phyloP scores from a whole-genome alignment of 2,113 vertebrate genomes.

The Tyrannus savana region DNA sequence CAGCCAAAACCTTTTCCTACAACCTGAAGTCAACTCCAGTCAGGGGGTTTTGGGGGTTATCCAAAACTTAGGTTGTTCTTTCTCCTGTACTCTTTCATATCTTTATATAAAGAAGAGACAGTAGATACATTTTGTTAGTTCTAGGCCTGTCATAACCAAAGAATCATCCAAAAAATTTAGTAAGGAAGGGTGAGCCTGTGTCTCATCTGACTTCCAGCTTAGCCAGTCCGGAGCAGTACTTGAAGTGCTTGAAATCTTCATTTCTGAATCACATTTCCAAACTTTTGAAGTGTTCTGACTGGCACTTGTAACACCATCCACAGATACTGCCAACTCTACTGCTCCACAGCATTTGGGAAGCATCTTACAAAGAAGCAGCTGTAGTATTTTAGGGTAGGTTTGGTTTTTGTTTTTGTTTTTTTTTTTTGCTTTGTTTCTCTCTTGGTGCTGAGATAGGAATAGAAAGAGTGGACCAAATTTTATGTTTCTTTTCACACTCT shows the following conservation, averaged over 20 bases:
- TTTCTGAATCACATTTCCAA: no score
- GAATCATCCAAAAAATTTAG: background rate
- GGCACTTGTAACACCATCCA: background rate
- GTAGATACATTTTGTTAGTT: background rate
- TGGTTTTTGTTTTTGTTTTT: rapidly evolving
- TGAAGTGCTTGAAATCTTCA: background rate
- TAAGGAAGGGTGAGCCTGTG: background rate
- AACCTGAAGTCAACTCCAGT: background rate
- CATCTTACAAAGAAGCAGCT: background rate
- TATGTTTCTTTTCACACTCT: background rate
- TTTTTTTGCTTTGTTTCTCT: background rate
- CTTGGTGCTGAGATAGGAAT: background rate
- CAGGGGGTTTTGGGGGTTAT: background rate
- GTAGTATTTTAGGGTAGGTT: rapidly evolving
- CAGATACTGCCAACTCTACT: rapidly evolving
- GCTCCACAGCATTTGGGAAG: background rate
- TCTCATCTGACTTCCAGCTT: background rate
- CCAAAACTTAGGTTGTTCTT: background rate
- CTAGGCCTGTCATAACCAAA: background rate
- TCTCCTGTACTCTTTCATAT: background rate
- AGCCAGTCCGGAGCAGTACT: background rate
- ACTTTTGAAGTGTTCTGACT: background rate
- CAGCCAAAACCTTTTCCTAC: background rate
- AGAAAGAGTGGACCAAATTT: background rate
- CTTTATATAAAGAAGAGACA: background rate